phyloP scores from a whole-genome alignment of 2,888 invertebrate genomes.

The Drosophila koepferae region DNA sequence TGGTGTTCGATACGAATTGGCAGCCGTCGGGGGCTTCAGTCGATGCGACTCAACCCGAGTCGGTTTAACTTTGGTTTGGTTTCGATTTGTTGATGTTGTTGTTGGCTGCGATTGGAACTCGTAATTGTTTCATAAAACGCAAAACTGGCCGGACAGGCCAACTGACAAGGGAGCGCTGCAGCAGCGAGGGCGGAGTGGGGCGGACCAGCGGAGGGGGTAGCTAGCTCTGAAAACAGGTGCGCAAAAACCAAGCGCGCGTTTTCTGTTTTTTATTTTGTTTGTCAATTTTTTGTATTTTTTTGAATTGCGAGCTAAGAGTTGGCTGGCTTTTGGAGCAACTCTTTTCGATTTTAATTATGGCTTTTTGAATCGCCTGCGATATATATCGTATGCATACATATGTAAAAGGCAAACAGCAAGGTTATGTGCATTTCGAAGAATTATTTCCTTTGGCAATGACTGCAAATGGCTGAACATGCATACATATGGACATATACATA shows the following conservation, averaged over 20 bases:
- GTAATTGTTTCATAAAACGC: constrained; percentile 78
- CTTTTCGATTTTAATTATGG: constrained; percentile 73
- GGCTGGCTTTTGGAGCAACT: constrained; percentile 62
- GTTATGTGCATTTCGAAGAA: constrained; percentile 25
- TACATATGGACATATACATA: neutral
- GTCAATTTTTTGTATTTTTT: constrained; percentile 33
- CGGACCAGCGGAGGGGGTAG: neutral
- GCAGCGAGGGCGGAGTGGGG: neutral
- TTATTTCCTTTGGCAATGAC: constrained; percentile 15
- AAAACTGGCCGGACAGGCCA: constrained; percentile 59
- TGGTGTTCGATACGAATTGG: constrained; percentile 59
- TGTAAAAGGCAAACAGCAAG: constrained; percentile 26
- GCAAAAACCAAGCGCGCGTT: constrained; percentile 58
- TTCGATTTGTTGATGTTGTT: constrained; percentile 42
- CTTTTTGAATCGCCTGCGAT: constrained; percentile 31
- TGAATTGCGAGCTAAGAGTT: constrained; percentile 36
- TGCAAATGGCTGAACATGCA: constrained; percentile 3
- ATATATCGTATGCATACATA: constrained; percentile 13
- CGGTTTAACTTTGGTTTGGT: constrained; percentile 18
- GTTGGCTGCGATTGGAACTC: constrained; percentile 49
- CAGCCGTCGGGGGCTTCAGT: constrained; percentile 32
- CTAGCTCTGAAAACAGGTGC: constrained; percentile 64
- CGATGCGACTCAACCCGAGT: constrained; percentile 19
- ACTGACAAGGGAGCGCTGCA: constrained; percentile 13
- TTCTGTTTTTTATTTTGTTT: constrained; percentile 46